phyloP scores from a whole-genome alignment of 2,888 invertebrate genomes.

The Taenaris catops region DNA sequence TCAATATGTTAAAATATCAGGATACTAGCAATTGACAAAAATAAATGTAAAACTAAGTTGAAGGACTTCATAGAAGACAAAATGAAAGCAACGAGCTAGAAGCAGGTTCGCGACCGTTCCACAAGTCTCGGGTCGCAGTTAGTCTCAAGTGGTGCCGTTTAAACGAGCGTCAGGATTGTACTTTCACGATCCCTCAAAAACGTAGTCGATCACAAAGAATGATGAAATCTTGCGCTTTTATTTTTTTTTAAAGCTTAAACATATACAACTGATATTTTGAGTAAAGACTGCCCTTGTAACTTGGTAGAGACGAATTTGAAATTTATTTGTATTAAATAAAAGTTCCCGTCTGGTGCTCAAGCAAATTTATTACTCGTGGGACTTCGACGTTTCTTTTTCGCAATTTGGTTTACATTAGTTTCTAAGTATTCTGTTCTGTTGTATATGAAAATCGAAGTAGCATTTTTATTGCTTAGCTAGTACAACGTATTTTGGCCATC shows the following conservation, averaged over 20 bases:
- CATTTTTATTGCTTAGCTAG: no score
- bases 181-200: conserved; percentile 36
- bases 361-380: conserved; percentile 7
- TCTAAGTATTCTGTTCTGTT: no score
- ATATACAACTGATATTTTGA: conserved; percentile 10
- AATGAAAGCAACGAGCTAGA: conserved; percentile 45
- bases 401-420: no score
- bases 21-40: no score
- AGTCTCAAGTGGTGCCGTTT: conserved; percentile 50
- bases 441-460: no score
- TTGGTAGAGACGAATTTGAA: conserved; percentile 3
- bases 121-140: conserved; percentile 43
- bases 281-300: conserved; percentile 6
- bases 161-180: conserved; percentile 46
- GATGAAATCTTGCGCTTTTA: conserved; percentile 21
- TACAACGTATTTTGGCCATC: no score
- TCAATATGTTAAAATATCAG: no score
- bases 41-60: conserved; percentile 5
- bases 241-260: conserved; percentile 16
- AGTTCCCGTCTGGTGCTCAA: conserved; percentile 7
- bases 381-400: not conserved
- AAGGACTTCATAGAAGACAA: conserved; percentile 33
- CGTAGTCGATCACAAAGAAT: conserved; percentile 37
- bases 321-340: conserved; percentile 6
- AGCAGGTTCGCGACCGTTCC: conserved; percentile 37